These are phyloP conservation scores for Rhagium mordax DNA, from an alignment of 2,888 invertebrate genomes.

Conservation along the genomic window DNA sequence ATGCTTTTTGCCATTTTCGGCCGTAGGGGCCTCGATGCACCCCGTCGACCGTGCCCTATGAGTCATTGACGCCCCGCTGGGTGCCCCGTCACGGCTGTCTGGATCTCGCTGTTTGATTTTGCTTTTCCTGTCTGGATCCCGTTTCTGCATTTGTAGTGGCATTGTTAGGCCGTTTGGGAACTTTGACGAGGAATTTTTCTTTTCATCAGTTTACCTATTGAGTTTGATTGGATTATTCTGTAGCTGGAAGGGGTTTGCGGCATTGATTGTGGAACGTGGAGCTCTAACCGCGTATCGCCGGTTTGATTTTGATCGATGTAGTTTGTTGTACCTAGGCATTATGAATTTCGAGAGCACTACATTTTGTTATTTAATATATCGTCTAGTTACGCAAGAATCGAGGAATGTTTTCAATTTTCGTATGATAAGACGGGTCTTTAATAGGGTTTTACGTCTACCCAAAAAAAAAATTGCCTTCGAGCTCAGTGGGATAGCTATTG, in stretches of 20 bases:
- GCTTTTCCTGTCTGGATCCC: constrained; percentile 42
- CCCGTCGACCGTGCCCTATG: constrained; percentile 48
- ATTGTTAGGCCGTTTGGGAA: constrained; percentile 30
- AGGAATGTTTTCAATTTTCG: too few relatives aligned
- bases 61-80: constrained; percentile 45
- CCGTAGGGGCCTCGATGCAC: constrained; percentile 22
- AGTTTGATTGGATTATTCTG: constrained; percentile 32
- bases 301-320: constrained; percentile 16
- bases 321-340: not conserved
- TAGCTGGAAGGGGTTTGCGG: constrained; percentile 12
- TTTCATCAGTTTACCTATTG: constrained; percentile 20
- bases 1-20: constrained; percentile 21
- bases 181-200: constrained; percentile 26
- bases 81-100: constrained; percentile 45
- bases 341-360: not conserved
- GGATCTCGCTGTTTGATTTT: constrained; percentile 39
- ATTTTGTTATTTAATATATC: not conserved
- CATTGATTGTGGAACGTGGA: not conserved
- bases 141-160: constrained; percentile 32
- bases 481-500: too few relatives aligned
- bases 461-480: too few relatives aligned
- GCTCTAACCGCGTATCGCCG: not conserved
- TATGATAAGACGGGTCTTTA: too few relatives aligned
- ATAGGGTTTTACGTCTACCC: too few relatives aligned
- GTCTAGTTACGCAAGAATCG: too few relatives aligned